A percentile compares a stretch with the other conserved stretches of the same genome.
Evolutionary conservation across 1,140 invertebrate species (phyloP).

Genomic region (Drosophila pectinifera): DNA sequence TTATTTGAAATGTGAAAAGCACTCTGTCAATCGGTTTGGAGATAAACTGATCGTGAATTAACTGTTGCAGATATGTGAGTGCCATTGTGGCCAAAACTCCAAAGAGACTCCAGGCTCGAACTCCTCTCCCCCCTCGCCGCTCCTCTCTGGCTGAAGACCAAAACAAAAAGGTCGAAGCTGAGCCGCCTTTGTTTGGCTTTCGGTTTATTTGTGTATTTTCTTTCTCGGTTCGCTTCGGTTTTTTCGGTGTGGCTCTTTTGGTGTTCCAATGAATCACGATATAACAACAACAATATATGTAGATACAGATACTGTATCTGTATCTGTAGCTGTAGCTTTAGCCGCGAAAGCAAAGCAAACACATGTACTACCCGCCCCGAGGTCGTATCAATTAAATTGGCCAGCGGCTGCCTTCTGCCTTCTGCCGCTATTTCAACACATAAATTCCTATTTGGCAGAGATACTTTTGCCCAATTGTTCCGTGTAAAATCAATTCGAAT

Average conservation of each 20-base stretch:
- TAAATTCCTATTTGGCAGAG: constrained; percentile 34
- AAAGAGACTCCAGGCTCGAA: neutral
- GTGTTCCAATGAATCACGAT: constrained; percentile 44
- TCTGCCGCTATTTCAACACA: constrained; percentile 28
- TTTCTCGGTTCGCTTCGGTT: constrained; percentile 11
- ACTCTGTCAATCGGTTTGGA: constrained; percentile 14
- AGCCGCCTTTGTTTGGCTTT: constrained; percentile 60
- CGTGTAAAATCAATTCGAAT: constrained; percentile 8
- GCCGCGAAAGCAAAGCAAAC: constrained; percentile 39
- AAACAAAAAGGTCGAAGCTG: constrained; percentile 56
- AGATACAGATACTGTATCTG: constrained; percentile 36
- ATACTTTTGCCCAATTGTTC: constrained; percentile 8
- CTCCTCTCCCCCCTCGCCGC: neutral
- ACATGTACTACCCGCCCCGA: constrained; percentile 41
- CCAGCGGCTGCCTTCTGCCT: constrained; percentile 15
- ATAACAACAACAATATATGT: constrained; percentile 14
- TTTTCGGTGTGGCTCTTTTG: constrained; percentile 22
- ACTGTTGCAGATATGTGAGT: constrained; percentile 15
- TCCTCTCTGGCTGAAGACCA: constrained; percentile 24
- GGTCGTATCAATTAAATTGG: constrained; percentile 65
- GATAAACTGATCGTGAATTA: constrained; percentile 12
- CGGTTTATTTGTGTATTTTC: constrained; percentile 47
- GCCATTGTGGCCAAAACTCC: constrained; percentile 10
- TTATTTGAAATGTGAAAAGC: constrained; percentile 9
- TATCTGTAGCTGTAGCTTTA: neutral